Percentiles rank a stretch among this genome's conserved stretches.
Evolutionary conservation across 1,140 invertebrate genomes (phyloP).

Genomic region (Sycophaga agraensis): DNA sequence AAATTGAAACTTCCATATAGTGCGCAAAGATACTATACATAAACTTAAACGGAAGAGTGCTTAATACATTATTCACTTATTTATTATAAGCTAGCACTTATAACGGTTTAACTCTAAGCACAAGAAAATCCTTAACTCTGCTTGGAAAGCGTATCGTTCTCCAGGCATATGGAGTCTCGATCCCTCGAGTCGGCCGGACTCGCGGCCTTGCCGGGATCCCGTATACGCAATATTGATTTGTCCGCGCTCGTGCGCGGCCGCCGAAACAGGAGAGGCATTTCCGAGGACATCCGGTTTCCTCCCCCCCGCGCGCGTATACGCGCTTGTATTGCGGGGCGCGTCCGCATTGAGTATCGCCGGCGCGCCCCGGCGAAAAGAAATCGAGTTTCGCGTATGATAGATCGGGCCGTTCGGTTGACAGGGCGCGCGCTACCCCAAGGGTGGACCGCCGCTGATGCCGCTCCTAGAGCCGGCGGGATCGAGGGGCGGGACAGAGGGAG

Average conservation of each 20-base stretch:
- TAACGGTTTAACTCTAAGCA: too few species aligned
- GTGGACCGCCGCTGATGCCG: not conserved
- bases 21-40: too few species aligned
- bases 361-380: slow-evolving; percentile 41
- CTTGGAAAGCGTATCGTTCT: too few species aligned
- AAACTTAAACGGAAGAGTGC: too few species aligned
- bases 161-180: too few species aligned
- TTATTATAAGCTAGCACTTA: too few species aligned
- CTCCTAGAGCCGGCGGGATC: too few species aligned
- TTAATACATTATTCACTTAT: too few species aligned
- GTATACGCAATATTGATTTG: slow-evolving; percentile 27
- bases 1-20: too few species aligned
- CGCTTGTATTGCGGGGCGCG: not conserved
- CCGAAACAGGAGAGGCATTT: slow-evolving; percentile 13
- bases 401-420: slow-evolving; percentile 36
- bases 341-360: slow-evolving; percentile 41
- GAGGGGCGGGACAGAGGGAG: slow-evolving; percentile 28
- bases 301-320: not conserved
- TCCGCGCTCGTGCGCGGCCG: not conserved
- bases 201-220: too few species aligned
- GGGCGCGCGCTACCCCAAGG: not conserved
- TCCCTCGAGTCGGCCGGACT: too few species aligned
- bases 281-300: slow-evolving; percentile 7
- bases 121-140: too few species aligned
- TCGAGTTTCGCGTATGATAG: slow-evolving; percentile 54